Percentiles rank a stretch among this genome's conserved stretches.
These are phyloP conservation scores for Craseonycteris thonglongyai DNA, from an alignment of 2,113 vertebrate species.

Conservation along the genomic window DNA sequence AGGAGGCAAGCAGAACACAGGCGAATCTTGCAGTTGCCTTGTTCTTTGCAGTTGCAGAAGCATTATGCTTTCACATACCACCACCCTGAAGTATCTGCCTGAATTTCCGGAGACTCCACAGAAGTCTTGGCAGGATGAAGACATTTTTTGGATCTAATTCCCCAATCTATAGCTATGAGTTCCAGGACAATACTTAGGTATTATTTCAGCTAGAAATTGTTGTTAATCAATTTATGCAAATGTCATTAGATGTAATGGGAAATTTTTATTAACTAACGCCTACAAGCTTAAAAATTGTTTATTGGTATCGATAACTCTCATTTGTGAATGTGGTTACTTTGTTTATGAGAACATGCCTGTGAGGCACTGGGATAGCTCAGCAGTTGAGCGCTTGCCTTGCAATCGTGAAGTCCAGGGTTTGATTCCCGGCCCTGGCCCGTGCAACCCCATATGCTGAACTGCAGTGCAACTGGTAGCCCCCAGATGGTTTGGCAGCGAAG, in stretches of 20 bases:
- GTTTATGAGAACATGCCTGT: not conserved
- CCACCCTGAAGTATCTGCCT: not conserved
- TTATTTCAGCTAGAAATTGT: not conserved
- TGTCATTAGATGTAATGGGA: not conserved
- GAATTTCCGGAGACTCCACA: not conserved
- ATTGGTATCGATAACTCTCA: not conserved
- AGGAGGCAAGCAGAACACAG: not conserved
- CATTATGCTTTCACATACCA: not conserved
- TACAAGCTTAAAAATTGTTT: not conserved
- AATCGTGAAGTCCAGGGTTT: no score
- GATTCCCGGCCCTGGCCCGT: no score
- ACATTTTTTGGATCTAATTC: not conserved
- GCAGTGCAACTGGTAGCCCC: no score
- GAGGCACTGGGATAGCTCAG: no score
- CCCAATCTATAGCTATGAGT: not conserved
- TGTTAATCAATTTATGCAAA: not conserved
- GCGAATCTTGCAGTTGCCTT: not conserved
- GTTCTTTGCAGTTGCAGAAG: not conserved
- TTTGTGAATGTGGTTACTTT: not conserved
- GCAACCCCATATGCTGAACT: no score
- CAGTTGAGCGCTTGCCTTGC: no score
- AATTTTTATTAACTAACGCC: not conserved
- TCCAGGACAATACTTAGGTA: not conserved
- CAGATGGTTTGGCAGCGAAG: no score
- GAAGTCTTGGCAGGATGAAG: not conserved